Evolutionary conservation across 2,113 vertebrate species (phyloP).

Genomic region (Donacobius atricapilla): DNA sequence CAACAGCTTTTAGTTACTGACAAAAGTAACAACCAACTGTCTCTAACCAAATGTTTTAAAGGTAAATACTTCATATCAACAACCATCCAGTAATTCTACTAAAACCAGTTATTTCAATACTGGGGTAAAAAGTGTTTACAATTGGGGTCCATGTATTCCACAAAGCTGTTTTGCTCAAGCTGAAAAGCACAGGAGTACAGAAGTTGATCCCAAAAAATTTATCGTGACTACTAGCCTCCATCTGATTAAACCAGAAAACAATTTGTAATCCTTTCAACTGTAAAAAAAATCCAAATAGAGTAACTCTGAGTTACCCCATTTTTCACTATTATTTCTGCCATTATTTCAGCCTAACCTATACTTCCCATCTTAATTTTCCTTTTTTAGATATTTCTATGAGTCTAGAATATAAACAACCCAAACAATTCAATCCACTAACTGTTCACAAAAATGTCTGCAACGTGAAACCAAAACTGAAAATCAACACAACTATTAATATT

Average conservation of each 20-base stretch:
- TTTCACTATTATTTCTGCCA: background rate
- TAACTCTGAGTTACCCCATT: fast-evolving
- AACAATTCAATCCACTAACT: background rate
- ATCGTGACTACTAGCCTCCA: background rate
- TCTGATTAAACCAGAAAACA: background rate
- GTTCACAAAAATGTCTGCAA: background rate
- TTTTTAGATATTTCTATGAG: background rate
- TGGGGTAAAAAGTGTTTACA: background rate
- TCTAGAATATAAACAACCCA: background rate
- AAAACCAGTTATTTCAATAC: background rate
- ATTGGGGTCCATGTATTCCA: fast-evolving
- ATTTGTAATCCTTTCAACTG: background rate
- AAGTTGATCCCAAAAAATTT: background rate
- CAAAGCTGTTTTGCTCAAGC: background rate
- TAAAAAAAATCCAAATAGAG: background rate
- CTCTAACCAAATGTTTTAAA: background rate
- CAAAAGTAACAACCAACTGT: background rate
- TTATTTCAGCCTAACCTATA: background rate
- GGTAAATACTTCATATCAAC: background rate
- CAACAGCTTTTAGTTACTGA: background rate
- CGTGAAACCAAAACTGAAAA: background rate
- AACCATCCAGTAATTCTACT: background rate
- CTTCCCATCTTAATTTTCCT: background rate
- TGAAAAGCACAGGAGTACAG: background rate
- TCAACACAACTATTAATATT: background rate